Percentiles rank a stretch among this genome's conserved stretches.
These are phyloP conservation scores for Drosophila setosimentum DNA, from an alignment of 2,888 invertebrate species.

Conservation along the genomic window DNA sequence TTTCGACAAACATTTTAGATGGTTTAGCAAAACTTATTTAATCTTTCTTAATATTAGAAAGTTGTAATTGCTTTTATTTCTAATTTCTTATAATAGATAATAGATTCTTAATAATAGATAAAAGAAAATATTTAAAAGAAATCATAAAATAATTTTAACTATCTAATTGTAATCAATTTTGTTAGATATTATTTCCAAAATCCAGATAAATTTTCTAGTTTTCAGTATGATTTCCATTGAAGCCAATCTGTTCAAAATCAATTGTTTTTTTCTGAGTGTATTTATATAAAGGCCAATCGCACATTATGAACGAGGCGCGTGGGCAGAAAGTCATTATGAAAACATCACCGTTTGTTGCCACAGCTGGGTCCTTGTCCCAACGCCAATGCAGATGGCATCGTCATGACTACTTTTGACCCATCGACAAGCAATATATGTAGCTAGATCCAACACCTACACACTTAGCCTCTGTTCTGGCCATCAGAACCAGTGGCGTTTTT, in stretches of 20 bases:
- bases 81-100: too few species aligned
- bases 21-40: neutral
- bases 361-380: conserved; percentile 23
- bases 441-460: neutral
- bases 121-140: neutral
- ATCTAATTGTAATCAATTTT: neutral
- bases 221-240: neutral
- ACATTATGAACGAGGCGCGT: conserved; percentile 14
- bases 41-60: neutral
- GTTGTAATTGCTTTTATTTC: too few species aligned
- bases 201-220: neutral
- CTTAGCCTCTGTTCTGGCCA: conserved; percentile 17
- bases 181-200: neutral
- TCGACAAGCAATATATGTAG: conserved; percentile 39
- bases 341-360: conserved; percentile 56
- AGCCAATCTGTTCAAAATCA: fast-evolving
- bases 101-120: neutral
- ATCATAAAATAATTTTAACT: neutral
- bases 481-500: conserved; percentile 73
- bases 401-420: conserved; percentile 53
- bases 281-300: conserved; percentile 1
- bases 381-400: conserved; percentile 7
- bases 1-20: neutral
- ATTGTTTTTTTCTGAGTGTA: neutral
- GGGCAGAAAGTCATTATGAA: conserved; percentile 47